Evolutionary conservation across 2,888 invertebrate genomes (phyloP), one percentile per base, ranked within the genome.

Genomic region (Cinara cedri): DNA sequence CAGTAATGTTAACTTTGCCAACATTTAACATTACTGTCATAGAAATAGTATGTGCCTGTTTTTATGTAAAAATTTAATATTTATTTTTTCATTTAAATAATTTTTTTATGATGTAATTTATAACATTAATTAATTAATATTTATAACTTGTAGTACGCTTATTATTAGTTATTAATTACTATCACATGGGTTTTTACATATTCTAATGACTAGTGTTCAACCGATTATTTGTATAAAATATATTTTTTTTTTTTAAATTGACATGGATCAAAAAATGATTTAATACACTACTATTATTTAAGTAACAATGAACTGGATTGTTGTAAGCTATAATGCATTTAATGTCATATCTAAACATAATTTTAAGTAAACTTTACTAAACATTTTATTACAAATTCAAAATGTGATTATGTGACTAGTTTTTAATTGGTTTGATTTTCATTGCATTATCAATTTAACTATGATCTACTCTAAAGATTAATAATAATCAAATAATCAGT

Each of bases 131-230:
- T 42, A 55, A 21, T 44, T 44, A 10, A 26, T 65, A n/a, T 51
- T 54, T 24, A 34, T 49, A 19, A 60, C 4, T 62, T 34, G 8
- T 72, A 72, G 62, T 62, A 24, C 42, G 74, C 54, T 63, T 54
- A 54, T 54, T 54, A 54, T 42, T 54, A 63, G 42, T 54, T 54
- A 63, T 6, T 65, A 13, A 65, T 72, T 72, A 34, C 14, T 14
- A 62, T 72, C 3, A 13, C 8, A 44, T 8, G 51, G 1, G 11
- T 34, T 42, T 1, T 74, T 65, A 65, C 10, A 19, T 54, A 42
- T 54, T 63, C 13, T 42, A 65, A 54, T 24, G 74, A 63, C 42
- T n/a, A 24, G 42, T 74, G 63, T 63, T 74, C 74, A 54, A 63
- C 24, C 26, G 21, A 34, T 72, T 16, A 42, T 54, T 72, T 54